phyloP scores from a whole-genome alignment of 1,140 invertebrate species.

The Temnothorax nylanderi region DNA sequence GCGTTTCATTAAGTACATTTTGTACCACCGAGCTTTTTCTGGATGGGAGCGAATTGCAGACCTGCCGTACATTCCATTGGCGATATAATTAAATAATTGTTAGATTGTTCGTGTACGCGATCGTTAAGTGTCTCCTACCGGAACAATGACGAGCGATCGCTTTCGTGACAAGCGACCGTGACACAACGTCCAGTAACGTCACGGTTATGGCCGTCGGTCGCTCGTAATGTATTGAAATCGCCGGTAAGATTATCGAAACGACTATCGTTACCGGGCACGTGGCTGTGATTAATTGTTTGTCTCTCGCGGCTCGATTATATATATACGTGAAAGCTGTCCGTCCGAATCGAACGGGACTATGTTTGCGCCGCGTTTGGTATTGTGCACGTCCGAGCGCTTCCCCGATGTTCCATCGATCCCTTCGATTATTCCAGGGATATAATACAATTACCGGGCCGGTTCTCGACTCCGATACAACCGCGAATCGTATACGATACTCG shows the following conservation, averaged over 20 bases:
- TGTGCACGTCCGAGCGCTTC: not conserved
- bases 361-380: conserved; percentile 1
- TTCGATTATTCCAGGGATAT: conserved; percentile 45
- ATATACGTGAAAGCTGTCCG: not conserved
- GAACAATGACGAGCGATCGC: conserved; percentile 12
- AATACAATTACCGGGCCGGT: conserved; percentile 34
- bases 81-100: conserved; percentile 21
- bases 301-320: conserved; percentile 29
- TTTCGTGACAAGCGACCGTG: conserved; percentile 44
- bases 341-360: not conserved
- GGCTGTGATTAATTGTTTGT: conserved; percentile 50
- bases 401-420: conserved; percentile 26
- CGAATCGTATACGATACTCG: conserved; percentile 9
- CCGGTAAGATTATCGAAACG: conserved; percentile 35
- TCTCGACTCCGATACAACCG: not conserved
- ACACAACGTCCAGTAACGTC: not conserved
- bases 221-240: conserved; percentile 41
- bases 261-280: conserved; percentile 33
- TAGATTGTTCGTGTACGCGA: not conserved
- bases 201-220: conserved; percentile 13
- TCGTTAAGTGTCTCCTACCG: not conserved
- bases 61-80: too few species aligned
- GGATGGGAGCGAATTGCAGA: not conserved
- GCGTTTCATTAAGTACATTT: not conserved
- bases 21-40: not conserved